phyloP scores from a whole-genome alignment of 1,140 invertebrate species.

The Alviniconcha marisindica region DNA sequence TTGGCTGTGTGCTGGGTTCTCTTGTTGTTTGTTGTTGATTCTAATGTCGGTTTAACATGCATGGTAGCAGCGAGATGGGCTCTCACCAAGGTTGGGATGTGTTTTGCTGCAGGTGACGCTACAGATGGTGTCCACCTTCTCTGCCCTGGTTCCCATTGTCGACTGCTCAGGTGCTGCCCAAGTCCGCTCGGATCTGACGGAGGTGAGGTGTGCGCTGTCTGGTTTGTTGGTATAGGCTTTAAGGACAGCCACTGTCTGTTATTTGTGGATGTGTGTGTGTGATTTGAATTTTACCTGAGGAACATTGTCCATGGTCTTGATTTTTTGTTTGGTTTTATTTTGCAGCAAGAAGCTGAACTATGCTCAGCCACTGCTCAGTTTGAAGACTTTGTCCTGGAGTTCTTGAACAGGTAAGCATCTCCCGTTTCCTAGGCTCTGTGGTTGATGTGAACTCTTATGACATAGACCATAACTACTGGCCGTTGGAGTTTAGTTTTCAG shows the following conservation, averaged over 20 bases:
- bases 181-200: constrained; percentile 83
- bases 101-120: constrained; percentile 78
- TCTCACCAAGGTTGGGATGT: neutral
- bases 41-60: too few species aligned
- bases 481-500: too few species aligned
- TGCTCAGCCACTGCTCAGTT: constrained; percentile 89
- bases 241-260: neutral
- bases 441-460: too few species aligned
- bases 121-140: constrained; percentile 87
- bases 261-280: neutral
- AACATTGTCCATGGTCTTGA: neutral
- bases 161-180: constrained; percentile 88
- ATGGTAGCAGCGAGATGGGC: too few species aligned
- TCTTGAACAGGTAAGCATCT: constrained; percentile 84
- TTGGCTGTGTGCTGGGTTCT: too few species aligned
- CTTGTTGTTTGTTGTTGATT: too few species aligned
- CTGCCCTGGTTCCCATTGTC: constrained; percentile 86
- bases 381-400: constrained; percentile 92
- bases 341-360: constrained; percentile 83
- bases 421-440: too few species aligned
- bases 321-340: constrained; percentile 32
- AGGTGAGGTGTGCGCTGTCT: too few species aligned
- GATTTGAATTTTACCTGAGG: neutral
- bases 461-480: too few species aligned
- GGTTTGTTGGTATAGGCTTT: too few species aligned